Percentiles rank a stretch among this genome's conserved stretches.
phyloP scores from a whole-genome alignment of 2,113 vertebrate species.

The Thalassoma bifasciatum region DNA sequence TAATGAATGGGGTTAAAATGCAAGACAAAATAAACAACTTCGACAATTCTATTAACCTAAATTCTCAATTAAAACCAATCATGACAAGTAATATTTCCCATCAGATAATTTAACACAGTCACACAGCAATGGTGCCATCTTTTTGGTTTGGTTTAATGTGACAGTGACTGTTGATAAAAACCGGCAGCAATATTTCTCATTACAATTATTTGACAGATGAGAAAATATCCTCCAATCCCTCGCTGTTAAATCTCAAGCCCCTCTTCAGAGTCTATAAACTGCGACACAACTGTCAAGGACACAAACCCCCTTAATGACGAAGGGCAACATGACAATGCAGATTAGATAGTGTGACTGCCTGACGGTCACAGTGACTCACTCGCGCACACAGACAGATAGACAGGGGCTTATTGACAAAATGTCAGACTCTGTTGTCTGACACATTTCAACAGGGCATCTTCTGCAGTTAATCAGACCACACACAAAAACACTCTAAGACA shows the following conservation, averaged over 20 bases:
- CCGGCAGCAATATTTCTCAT: not conserved
- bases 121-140: no score
- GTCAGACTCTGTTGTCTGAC: constrained; percentile 61
- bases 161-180: not conserved
- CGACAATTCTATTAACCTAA: not conserved
- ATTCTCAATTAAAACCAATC: not conserved
- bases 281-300: constrained; percentile 20
- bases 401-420: constrained; percentile 68
- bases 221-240: not conserved
- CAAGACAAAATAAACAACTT: not conserved
- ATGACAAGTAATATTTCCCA: no score
- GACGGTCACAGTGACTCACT: constrained; percentile 28
- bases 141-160: not conserved
- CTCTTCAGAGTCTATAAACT: not conserved
- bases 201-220: not conserved
- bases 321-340: constrained; percentile 55
- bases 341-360: constrained; percentile 50
- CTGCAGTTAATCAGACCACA: constrained; percentile 53
- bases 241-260: not conserved
- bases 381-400: constrained; percentile 7
- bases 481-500: constrained; percentile 20
- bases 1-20: no score
- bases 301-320: constrained; percentile 37
- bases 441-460: constrained; percentile 66
- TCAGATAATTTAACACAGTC: no score